Evolutionary conservation across 2,888 invertebrate genomes (phyloP).

Genomic region (Luffia ferchaultella): DNA sequence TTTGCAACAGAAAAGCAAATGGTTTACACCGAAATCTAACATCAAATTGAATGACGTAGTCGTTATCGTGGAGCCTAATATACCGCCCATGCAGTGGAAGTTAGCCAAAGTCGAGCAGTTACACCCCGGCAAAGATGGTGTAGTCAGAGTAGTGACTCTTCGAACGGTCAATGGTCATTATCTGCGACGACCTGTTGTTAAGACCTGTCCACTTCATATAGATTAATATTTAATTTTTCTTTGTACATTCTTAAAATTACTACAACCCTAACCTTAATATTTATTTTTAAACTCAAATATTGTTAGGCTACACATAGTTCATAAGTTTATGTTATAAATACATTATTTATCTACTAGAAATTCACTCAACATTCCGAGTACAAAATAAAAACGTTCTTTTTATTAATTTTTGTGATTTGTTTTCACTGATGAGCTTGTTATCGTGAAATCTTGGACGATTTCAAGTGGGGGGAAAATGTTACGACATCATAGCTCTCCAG

Average conservation of each 20-base stretch:
- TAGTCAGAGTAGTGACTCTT: conserved; percentile 10
- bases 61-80: conserved; percentile 4
- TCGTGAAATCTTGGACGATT: too few species aligned
- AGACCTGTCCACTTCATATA: conserved; percentile 4
- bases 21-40: conserved; percentile 4
- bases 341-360: too few species aligned
- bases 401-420: too few species aligned
- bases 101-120: conserved; percentile 4
- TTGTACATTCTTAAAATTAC: neutral
- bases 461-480: too few species aligned
- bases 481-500: too few species aligned
- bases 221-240: neutral
- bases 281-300: too few species aligned
- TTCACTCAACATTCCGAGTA: too few species aligned
- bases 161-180: conserved; percentile 6
- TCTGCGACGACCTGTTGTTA: conserved; percentile 7
- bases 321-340: too few species aligned
- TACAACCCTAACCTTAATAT: too few species aligned
- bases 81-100: conserved; percentile 9
- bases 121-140: conserved; percentile 11
- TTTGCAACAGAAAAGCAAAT: conserved; percentile 15
- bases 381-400: too few species aligned
- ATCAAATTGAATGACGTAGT: conserved; percentile 10
- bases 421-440: too few species aligned
- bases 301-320: too few species aligned